phyloP scores from a whole-genome alignment of 2,888 invertebrate species.

The Autographa gamma region DNA sequence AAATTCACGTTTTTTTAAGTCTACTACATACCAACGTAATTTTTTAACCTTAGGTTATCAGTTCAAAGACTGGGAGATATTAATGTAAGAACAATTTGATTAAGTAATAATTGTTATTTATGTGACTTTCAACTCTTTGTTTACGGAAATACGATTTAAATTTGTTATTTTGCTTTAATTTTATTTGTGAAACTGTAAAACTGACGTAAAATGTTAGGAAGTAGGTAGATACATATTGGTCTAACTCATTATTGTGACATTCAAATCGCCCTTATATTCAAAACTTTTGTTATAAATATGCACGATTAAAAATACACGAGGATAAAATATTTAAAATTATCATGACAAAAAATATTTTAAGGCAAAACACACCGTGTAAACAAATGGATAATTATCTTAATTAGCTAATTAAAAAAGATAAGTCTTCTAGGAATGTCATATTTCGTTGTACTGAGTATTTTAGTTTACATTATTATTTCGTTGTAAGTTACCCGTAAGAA shows the following conservation, averaged over 20 bases:
- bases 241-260: too few species aligned
- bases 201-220: too few species aligned
- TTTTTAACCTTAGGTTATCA: not conserved
- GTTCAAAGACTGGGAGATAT: not conserved
- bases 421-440: conserved; percentile 38
- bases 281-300: too few species aligned
- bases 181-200: too few species aligned
- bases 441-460: conserved; percentile 40
- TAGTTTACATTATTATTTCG: conserved; percentile 1
- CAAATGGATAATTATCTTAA: not conserved
- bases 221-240: too few species aligned
- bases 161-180: not conserved
- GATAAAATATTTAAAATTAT: too few species aligned
- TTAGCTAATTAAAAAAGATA: conserved; percentile 3
- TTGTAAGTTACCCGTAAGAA: conserved; percentile 45
- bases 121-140: not conserved
- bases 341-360: not conserved
- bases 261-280: too few species aligned
- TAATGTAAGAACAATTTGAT: not conserved
- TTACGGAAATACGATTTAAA: conserved; percentile 3
- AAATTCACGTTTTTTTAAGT: not conserved
- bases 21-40: not conserved
- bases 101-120: not conserved
- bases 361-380: not conserved
- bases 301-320: too few species aligned